Percentiles rank a stretch among this genome's conserved stretches.
Conservation (phyloP, 2,888 invertebrate genomes). For the Noctua comes region DNA sequence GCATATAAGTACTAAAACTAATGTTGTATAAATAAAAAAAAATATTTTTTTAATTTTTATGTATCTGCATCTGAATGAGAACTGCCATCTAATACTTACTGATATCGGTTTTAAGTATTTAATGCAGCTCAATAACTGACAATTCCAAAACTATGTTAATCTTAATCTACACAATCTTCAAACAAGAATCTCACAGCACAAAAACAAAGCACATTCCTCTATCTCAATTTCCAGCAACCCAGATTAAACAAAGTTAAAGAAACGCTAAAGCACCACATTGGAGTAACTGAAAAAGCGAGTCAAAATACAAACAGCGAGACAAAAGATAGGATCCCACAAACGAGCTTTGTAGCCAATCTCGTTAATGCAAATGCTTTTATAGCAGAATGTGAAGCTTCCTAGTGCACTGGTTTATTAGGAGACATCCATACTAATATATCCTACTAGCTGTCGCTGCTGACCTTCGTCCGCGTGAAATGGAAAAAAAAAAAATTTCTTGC, state of each 20-base stretch:
- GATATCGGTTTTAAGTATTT: no score
- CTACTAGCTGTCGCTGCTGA: no score
- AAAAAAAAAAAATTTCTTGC: no score
- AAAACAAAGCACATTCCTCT: conserved; percentile 16
- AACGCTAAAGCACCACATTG: conserved; percentile 35
- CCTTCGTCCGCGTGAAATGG: no score
- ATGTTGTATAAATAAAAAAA: no score
- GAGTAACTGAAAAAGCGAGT: conserved; percentile 50
- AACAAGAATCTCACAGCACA: neutral
- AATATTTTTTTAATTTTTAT: no score
- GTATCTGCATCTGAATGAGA: no score
- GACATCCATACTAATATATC: neutral
- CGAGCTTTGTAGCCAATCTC: conserved; percentile 55
- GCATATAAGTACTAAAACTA: no score
- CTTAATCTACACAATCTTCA: neutral
- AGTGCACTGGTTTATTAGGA: conserved; percentile 36
- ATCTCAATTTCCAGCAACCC: conserved; percentile 8
- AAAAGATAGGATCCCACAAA: conserved; percentile 49
- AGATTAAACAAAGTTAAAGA: conserved; percentile 30
- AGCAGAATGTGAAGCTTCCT: conserved; percentile 15
- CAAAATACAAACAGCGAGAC: conserved; percentile 43
- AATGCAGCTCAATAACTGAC: no score
- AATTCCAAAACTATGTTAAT: neutral
- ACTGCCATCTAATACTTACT: no score
- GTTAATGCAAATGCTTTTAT: conserved; percentile 65